phyloP scores from a whole-genome alignment of 2,797 vertebrate genomes.

The Typhlichthys eigenmanni region DNA sequence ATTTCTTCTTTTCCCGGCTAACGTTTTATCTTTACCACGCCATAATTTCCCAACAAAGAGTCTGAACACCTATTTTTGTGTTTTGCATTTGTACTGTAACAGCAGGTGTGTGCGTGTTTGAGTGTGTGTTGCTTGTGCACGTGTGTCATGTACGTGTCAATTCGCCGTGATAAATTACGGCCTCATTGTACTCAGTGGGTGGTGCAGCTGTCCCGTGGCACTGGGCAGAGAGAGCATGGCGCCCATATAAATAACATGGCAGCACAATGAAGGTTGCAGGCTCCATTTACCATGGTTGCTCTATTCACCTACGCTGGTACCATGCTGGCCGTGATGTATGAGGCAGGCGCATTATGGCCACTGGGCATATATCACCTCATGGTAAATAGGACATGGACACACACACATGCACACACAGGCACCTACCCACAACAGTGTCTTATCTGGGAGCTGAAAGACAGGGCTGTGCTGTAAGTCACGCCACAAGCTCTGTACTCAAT shows the following conservation, averaged over 20 bases:
- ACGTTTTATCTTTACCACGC: not conserved
- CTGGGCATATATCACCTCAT: constrained; percentile 59
- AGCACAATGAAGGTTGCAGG: constrained; percentile 48
- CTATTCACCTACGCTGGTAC: constrained; percentile 15
- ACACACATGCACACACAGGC: constrained; percentile 16
- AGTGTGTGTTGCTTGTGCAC: not conserved
- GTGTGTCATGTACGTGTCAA: constrained; percentile 13
- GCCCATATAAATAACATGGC: constrained; percentile 19
- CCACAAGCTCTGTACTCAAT: no score
- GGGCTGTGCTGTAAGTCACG: constrained; percentile 4
- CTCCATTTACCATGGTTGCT: constrained; percentile 18
- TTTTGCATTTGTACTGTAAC: not conserved
- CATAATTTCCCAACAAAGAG: not conserved
- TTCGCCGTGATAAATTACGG: constrained; percentile 6
- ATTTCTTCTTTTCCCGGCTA: not conserved
- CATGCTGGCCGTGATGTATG: constrained; percentile 51
- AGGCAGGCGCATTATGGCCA: constrained; percentile 55
- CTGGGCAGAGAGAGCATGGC: constrained; percentile 18
- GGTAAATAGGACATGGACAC: constrained; percentile 39
- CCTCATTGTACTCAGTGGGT: constrained; percentile 27
- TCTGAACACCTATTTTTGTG: not conserved
- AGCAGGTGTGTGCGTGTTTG: not conserved
- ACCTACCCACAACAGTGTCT: constrained; percentile 2
- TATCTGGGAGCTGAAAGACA: constrained; percentile 44
- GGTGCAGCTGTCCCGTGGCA: constrained; percentile 22